phyloP scores from a whole-genome alignment of 2,888 invertebrate genomes.

The Archaeoteleia sp. region DNA sequence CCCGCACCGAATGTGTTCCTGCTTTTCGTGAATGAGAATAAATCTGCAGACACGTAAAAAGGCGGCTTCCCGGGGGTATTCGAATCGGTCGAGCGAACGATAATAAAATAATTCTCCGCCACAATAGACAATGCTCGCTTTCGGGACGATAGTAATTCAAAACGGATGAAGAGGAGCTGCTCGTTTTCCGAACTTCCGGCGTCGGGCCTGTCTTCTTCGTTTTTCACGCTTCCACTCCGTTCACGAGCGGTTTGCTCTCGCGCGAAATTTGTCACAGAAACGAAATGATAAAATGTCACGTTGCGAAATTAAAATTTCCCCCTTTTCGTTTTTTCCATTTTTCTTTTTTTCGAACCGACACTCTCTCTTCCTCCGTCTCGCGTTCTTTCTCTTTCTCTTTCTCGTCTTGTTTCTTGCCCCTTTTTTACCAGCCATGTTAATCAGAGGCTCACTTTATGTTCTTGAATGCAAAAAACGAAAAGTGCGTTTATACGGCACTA shows the following conservation, averaged over 20 bases:
- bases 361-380: constrained; percentile 20
- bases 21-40: constrained; percentile 48
- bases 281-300: constrained; percentile 59
- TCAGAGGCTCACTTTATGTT: too few relatives aligned
- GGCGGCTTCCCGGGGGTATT: constrained; percentile 37
- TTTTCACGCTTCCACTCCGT: constrained; percentile 25
- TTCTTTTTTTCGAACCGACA: constrained; percentile 16
- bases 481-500: constrained; percentile 30
- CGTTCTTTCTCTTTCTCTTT: constrained; percentile 20
- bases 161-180: constrained; percentile 65
- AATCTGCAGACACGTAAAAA: constrained; percentile 56
- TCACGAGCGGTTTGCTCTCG: constrained; percentile 22
- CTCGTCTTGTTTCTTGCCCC: constrained; percentile 8
- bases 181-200: constrained; percentile 70
- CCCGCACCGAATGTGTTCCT: constrained; percentile 30
- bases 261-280: constrained; percentile 64
- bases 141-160: constrained; percentile 72
- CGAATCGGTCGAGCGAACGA: constrained; percentile 63
- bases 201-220: constrained; percentile 44
- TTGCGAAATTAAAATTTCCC: constrained; percentile 32
- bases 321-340: constrained; percentile 15
- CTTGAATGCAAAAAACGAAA: neutral
- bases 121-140: constrained; percentile 71
- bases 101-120: constrained; percentile 73
- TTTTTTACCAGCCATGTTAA: too few relatives aligned